These are phyloP conservation scores for Anabas testudineus DNA, from an alignment of 2,797 vertebrate species.

Conservation along the genomic window DNA sequence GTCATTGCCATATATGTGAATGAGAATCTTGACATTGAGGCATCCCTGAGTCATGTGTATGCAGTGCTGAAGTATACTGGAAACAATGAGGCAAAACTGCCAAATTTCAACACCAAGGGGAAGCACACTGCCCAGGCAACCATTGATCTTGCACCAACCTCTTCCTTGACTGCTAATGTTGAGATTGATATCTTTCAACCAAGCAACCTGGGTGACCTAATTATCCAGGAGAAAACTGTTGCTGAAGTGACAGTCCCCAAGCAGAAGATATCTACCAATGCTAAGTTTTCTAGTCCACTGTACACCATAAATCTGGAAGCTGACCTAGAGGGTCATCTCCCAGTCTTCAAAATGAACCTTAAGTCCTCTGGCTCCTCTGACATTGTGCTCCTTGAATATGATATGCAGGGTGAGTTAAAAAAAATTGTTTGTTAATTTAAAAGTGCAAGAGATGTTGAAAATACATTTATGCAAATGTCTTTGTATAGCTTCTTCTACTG, in stretches of 20 bases:
- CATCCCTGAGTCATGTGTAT: constrained; percentile 83
- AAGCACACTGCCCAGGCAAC: constrained; percentile 84
- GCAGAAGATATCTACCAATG: constrained; percentile 84
- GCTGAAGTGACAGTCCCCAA: constrained; percentile 79
- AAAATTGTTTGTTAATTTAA: constrained; percentile 1
- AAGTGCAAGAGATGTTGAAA: not conserved
- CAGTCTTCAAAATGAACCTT: constrained; percentile 82
- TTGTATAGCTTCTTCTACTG: constrained; percentile 82
- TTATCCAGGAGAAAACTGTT: constrained; percentile 78
- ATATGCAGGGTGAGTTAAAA: constrained; percentile 89
- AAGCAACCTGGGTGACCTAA: constrained; percentile 79
- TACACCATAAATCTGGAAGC: constrained; percentile 84
- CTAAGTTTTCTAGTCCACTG: constrained; percentile 85
- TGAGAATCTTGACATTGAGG: constrained; percentile 88
- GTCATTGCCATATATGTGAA: constrained; percentile 84
- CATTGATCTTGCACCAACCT: constrained; percentile 83
- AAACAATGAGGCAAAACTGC: constrained; percentile 81
- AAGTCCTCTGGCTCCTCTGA: constrained; percentile 88
- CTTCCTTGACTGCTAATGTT: constrained; percentile 80
- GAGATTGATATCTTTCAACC: constrained; percentile 86
- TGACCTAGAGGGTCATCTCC: constrained; percentile 79
- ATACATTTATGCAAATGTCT: constrained; percentile 8
- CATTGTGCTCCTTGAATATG: constrained; percentile 87
- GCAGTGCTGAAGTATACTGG: constrained; percentile 83
- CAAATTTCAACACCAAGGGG: constrained; percentile 82